Percentiles rank a stretch among this genome's conserved stretches.
Conservation (phyloP, 2,113 vertebrate genomes). For the Eudyptes chrysolophus region DNA sequence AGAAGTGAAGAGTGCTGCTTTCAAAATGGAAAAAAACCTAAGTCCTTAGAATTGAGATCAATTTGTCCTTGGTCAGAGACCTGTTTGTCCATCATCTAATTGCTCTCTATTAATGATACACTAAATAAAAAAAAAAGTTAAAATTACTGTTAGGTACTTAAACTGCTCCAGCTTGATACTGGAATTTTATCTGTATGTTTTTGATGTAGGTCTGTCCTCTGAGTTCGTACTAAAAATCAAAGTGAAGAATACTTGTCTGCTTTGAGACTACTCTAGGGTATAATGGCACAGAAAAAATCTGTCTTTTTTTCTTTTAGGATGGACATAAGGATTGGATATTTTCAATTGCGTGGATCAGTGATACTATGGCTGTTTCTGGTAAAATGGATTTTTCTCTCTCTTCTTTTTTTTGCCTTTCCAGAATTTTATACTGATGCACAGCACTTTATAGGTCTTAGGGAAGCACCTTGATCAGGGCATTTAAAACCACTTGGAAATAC, state of each 20-base stretch:
- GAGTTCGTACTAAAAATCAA: not conserved
- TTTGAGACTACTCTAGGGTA: not conserved
- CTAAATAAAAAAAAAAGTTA: not conserved
- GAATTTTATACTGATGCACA: not conserved
- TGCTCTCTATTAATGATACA: not conserved
- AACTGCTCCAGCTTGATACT: not conserved
- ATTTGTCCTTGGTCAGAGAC: not conserved
- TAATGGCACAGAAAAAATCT: not conserved
- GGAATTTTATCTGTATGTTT: not conserved
- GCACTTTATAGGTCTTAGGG: not conserved
- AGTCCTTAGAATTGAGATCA: not conserved
- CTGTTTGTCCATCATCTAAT: not conserved
- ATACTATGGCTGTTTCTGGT: slow-evolving; percentile 98
- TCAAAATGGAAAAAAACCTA: not conserved
- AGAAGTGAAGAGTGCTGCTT: not conserved
- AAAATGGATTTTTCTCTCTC: slow-evolving; percentile 38
- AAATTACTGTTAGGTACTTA: not conserved
- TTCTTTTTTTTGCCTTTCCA: not conserved
- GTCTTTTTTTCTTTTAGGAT: slow-evolving; percentile 75
- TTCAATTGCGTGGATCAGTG: slow-evolving; percentile 98
- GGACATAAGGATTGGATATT: slow-evolving; percentile 99
- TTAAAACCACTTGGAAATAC: not conserved
- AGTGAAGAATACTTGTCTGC: not conserved
- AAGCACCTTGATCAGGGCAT: not conserved
- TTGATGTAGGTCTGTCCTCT: not conserved